A percentile compares a stretch with the other conserved stretches of the same genome.
These are phyloP conservation scores for Cebidichthys violaceus DNA, from an alignment of 2,113 vertebrate species.

Conservation along the genomic window DNA sequence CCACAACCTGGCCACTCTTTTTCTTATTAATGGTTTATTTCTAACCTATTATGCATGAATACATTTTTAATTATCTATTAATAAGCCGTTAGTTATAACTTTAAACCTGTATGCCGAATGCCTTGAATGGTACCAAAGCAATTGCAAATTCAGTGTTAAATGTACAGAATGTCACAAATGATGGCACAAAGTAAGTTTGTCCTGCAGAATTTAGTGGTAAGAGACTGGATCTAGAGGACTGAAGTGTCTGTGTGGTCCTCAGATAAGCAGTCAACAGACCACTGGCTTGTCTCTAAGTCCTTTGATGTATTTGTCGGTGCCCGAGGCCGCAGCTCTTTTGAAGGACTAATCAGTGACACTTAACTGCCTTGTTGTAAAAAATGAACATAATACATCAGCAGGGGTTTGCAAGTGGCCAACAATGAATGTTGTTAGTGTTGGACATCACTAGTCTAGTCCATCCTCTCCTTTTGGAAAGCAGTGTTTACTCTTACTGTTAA, in stretches of 20 bases:
- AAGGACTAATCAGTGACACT: slow-evolving; percentile 62
- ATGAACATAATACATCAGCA: slow-evolving; percentile 54
- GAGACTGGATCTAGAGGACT: slow-evolving; percentile 3
- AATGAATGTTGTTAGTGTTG: slow-evolving; percentile 24
- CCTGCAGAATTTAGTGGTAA: slow-evolving; percentile 1
- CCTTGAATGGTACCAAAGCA: not conserved
- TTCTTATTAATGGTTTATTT: not conserved
- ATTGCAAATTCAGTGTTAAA: not conserved
- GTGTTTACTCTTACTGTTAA: not conserved
- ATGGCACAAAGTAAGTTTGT: not conserved
- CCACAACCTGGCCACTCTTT: not conserved
- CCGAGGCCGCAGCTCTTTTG: slow-evolving; percentile 46
- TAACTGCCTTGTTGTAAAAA: slow-evolving; percentile 61
- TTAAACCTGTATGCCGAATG: not conserved
- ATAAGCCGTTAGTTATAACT: not conserved
- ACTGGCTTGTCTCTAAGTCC: slow-evolving; percentile 28
- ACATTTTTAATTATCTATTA: not conserved
- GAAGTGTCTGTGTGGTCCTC: slow-evolving; percentile 54
- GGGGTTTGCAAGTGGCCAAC: slow-evolving; percentile 33
- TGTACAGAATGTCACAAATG: not conserved
- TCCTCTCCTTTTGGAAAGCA: not conserved
- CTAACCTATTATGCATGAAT: not conserved
- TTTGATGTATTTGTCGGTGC: slow-evolving; percentile 52
- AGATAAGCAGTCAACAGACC: slow-evolving; percentile 53
- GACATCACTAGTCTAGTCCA: slow-evolving; percentile 8